Percentiles rank a stretch among this genome's conserved stretches.
phyloP scores from a whole-genome alignment of 2,113 vertebrate species.

The Machaerirhynchus nigripectus region DNA sequence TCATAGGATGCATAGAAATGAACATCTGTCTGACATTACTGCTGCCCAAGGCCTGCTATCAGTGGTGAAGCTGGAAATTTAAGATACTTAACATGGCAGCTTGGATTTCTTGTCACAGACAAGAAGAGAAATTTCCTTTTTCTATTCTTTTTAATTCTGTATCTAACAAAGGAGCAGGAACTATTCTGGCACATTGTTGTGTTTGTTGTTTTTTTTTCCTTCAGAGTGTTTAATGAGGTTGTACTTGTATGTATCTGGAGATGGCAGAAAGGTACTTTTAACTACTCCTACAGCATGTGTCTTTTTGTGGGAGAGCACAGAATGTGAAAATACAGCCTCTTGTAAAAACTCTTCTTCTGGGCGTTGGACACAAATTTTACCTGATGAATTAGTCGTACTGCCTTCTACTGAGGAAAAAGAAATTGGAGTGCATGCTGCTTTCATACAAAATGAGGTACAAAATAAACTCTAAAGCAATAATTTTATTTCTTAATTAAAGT shows the following conservation, averaged over 20 bases:
- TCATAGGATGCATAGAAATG: neutral
- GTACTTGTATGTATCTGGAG: constrained; percentile 82
- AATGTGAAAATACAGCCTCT: constrained; percentile 50
- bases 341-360: constrained; percentile 69
- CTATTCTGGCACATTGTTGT: neutral
- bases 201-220: neutral
- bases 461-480: fast-evolving
- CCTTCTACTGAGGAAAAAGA: constrained; percentile 87
- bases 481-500: neutral
- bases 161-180: neutral
- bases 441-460: constrained; percentile 86
- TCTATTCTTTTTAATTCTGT: neutral
- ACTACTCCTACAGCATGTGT: constrained; percentile 71
- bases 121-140: neutral
- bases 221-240: constrained; percentile 70
- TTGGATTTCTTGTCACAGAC: neutral
- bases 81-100: neutral
- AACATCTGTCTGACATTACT: neutral
- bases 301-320: constrained; percentile 87
- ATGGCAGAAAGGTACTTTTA: constrained; percentile 81
- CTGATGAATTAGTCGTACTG: constrained; percentile 70
- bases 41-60: neutral
- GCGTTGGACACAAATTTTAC: constrained; percentile 81
- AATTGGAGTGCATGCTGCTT: constrained; percentile 76
- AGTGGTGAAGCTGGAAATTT: neutral